Conservation (phyloP, 2,113 vertebrate genomes). For the Thamnophis sirtalis region DNA sequence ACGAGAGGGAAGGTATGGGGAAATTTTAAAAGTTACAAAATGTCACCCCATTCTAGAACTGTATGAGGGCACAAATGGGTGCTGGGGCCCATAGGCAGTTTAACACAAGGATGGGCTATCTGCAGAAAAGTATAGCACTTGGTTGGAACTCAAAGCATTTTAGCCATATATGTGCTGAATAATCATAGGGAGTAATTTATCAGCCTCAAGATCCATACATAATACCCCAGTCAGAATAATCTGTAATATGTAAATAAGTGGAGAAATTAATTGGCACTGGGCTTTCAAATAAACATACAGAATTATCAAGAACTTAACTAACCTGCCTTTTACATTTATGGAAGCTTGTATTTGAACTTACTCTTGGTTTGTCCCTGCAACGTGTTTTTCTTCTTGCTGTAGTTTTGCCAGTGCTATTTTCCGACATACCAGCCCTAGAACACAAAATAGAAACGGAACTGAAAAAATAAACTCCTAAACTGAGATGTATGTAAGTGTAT, state of each 20-base stretch:
- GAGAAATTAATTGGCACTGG: not conserved
- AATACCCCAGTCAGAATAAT: not conserved
- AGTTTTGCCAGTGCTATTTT: conserved; percentile 23
- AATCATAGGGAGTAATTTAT: not conserved
- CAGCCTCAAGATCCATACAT: not conserved
- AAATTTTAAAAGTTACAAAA: not conserved
- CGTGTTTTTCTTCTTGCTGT: not conserved
- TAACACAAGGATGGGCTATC: not conserved
- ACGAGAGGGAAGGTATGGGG: not conserved
- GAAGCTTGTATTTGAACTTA: not conserved
- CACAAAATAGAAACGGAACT: not conserved
- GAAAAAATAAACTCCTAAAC: not conserved
- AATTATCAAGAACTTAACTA: not conserved
- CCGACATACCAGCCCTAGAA: conserved; percentile 11
- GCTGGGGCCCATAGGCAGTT: not conserved
- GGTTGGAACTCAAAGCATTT: not conserved
- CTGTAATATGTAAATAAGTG: not conserved
- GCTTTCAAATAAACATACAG: not conserved
- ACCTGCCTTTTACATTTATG: not conserved
- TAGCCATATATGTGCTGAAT: not conserved
- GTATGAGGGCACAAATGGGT: not conserved
- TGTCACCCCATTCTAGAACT: not conserved
- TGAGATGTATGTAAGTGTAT: not conserved
- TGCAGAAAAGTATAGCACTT: not conserved
- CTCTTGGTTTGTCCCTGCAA: not conserved